Percentiles rank a stretch among this genome's conserved stretches.
These are phyloP conservation scores for Semotilus atromaculatus DNA, from an alignment of 2,797 vertebrate species.

Conservation along the genomic window DNA sequence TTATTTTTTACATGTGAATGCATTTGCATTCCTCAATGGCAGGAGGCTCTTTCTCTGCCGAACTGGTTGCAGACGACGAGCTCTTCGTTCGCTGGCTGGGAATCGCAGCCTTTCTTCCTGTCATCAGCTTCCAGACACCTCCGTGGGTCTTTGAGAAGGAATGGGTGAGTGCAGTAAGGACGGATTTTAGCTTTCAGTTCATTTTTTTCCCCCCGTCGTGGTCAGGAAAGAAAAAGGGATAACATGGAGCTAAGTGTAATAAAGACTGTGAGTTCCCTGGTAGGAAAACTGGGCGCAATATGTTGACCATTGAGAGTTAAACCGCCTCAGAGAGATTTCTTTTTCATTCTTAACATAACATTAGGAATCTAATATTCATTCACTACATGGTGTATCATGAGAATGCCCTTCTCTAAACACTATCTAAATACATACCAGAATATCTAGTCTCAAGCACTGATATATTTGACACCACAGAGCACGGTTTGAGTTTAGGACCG, in stretches of 20 bases:
- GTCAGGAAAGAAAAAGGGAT: background rate
- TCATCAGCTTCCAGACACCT: constrained; percentile 86
- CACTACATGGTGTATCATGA: constrained; percentile 45
- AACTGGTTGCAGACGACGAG: constrained; percentile 79
- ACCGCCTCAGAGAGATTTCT: background rate
- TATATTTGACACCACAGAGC: constrained; percentile 59
- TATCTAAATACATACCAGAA: constrained; percentile 49
- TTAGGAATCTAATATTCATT: constrained; percentile 43
- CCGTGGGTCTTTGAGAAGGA: constrained; percentile 86
- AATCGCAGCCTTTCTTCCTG: constrained; percentile 87
- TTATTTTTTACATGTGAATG: background rate
- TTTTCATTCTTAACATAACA: constrained; percentile 7
- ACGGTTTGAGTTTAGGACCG: constrained; percentile 65
- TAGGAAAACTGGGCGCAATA: background rate
- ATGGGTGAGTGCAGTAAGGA: constrained; percentile 73
- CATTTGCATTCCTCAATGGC: background rate
- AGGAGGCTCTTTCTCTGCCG: constrained; percentile 85
- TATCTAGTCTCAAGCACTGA: constrained; percentile 62
- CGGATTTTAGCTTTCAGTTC: background rate
- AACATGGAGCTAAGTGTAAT: background rate
- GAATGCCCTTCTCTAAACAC: constrained; percentile 33
- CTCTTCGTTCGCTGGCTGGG: constrained; percentile 91
- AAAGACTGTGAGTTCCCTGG: background rate
- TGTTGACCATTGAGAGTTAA: background rate
- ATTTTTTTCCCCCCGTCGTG: background rate